Base-by-base conservation (phyloP, 2,888 invertebrate species). In the Ornithoptera priamus region DNA sequence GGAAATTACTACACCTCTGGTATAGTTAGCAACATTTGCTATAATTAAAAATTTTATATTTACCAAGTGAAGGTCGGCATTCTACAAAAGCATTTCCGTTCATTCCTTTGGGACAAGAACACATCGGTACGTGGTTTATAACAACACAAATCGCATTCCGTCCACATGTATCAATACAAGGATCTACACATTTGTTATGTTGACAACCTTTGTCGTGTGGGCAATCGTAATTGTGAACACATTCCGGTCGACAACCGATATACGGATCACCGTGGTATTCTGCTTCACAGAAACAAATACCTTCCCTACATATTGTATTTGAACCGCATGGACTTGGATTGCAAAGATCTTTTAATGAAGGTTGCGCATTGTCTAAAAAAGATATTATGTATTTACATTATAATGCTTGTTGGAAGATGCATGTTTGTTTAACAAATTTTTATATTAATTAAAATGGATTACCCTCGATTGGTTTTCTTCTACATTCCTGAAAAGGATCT, bases 151-250 rank as follows among this genome's bases (percentile, higher is more conserved):
- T 89, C 12, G 96, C 96, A 80, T 95, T 95, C 71, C 93, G 80
- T 7, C 95, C 96, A 80, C 96, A 96, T 15, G 95, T 95, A 74
- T 95, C 95, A 62, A 94, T 93, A 80, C 96, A 96, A 36, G 96
- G 96, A 85, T 96, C 94, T n/a, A 92, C 79, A 78, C 96, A 96
- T 85, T 96, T 95, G 80, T 95, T 94, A 78, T 93, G 86, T 74
- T 94, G 92, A 76, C 96, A 96, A 58, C 95, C 95, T 78, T 94
- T 94, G 74, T 94, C 93, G 71, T 92, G 84, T 20, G 93, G 85
- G 80, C 96, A 96, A 79, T 96, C 95, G 0, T 94, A 91, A 80
- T 94, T 96, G 63, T 95, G 89, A 2, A 95, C 93, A 81, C 96
- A 95, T 90, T 96, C 95, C 39, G 95, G 95, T 75, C 95, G 90